Percentiles rank a stretch among this genome's conserved stretches.
phyloP scores from a whole-genome alignment of 2,797 vertebrate genomes.

The Peromyscus melanophrys region DNA sequence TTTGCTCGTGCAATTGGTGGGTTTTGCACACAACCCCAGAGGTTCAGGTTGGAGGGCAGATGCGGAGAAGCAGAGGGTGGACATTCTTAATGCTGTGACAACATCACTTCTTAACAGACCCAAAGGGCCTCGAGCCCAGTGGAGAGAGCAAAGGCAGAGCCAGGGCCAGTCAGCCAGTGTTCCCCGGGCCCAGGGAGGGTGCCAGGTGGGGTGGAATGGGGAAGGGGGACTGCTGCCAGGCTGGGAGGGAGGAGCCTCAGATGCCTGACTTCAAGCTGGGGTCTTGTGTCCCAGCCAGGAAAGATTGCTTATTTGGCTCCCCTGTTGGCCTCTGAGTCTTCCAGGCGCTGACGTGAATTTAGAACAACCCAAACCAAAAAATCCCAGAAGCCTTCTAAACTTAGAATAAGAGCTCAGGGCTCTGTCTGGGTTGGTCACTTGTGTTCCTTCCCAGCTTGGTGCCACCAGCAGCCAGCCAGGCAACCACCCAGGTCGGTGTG shows the following conservation, averaged over 20 bases:
- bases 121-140: neutral
- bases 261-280: neutral
- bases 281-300: neutral
- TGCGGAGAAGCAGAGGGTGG: neutral
- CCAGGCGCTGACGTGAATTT: slow-evolving; percentile 67
- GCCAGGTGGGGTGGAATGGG: neutral
- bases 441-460: neutral
- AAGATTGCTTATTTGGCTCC: slow-evolving; percentile 7
- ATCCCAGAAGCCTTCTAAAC: slow-evolving; percentile 73
- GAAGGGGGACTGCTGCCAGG: neutral
- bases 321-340: neutral
- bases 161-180: neutral
- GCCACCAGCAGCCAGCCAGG: slow-evolving; percentile 53
- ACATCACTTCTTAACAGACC: neutral
- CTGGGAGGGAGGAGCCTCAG: neutral
- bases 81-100: neutral
- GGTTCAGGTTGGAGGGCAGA: neutral
- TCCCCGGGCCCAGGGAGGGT: neutral
- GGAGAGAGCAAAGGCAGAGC: neutral
- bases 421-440: rapidly evolving
- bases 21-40: neutral
- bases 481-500: rapidly evolving
- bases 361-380: slow-evolving; percentile 49
- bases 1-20: neutral
- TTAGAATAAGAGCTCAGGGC: slow-evolving; percentile 81